Percentiles rank a stretch among this genome's conserved stretches.
phyloP scores from a whole-genome alignment of 2,797 vertebrate genomes.

The Hemibagrus guttatus region DNA sequence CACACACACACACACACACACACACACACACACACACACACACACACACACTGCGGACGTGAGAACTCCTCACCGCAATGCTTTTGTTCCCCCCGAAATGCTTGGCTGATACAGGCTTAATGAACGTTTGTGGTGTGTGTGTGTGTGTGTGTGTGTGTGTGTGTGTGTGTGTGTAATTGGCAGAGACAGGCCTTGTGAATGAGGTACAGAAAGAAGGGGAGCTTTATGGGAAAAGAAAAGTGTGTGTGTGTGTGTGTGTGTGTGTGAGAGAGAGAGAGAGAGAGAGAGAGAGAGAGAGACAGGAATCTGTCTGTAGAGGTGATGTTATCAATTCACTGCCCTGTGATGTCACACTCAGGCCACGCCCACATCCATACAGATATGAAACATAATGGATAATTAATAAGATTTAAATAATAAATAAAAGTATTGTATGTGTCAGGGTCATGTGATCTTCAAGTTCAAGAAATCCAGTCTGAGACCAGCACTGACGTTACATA shows the following conservation, averaged over 20 bases:
- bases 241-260: background rate
- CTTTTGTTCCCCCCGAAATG: constrained; percentile 33
- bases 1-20: constrained; percentile 55
- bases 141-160: constrained; percentile 62
- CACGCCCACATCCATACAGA: background rate
- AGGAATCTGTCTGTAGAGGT: background rate
- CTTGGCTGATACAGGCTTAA: constrained; percentile 35
- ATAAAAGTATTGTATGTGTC: no score
- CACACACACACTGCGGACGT: constrained; percentile 55
- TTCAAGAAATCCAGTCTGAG: no score
- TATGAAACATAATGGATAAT: background rate
- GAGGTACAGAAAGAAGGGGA: constrained; percentile 21
- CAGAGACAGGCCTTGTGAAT: constrained; percentile 37
- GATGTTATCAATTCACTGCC: background rate
- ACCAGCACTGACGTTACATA: no score
- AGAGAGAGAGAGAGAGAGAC: no score
- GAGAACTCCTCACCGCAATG: constrained; percentile 20
- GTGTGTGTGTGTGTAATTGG: constrained; percentile 66
- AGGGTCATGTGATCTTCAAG: no score
- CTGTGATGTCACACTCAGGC: background rate
- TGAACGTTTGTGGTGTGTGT: constrained; percentile 31
- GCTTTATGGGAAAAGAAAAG: constrained; percentile 29
- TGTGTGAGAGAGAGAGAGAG: background rate
- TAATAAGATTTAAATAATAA: background rate
- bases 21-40: constrained; percentile 16